These are phyloP conservation scores for Sturmia bella DNA, from an alignment of 2,888 invertebrate genomes.

Conservation along the genomic window DNA sequence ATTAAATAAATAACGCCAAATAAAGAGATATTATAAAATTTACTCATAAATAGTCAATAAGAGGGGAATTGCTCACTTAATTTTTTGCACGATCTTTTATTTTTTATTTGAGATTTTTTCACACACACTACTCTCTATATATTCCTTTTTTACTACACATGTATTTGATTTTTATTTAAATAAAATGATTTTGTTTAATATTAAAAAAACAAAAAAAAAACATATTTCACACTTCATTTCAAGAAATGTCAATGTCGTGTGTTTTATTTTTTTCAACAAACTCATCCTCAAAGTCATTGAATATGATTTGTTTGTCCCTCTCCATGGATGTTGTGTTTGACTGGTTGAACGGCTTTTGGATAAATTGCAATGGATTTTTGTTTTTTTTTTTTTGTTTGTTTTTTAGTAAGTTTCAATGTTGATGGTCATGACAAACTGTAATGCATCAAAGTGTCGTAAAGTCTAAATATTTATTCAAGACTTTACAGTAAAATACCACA, in stretches of 20 bases:
- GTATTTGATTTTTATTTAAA: no score
- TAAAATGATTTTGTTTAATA: not conserved
- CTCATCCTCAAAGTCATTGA: conserved; percentile 57
- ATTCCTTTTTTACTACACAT: no score
- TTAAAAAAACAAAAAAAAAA: no score
- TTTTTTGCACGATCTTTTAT: no score
- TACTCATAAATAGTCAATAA: no score
- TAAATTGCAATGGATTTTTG: conserved; percentile 10
- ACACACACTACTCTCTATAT: no score
- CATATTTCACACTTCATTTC: conserved; percentile 64
- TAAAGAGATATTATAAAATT: no score
- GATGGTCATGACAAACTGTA: conserved; percentile 61
- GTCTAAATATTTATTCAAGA: conserved; percentile 57
- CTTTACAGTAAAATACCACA: conserved; percentile 20
- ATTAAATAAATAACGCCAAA: no score
- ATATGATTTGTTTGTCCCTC: conserved; percentile 28
- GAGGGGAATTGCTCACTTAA: no score
- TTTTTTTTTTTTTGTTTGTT: not conserved
- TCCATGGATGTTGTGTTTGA: conserved; percentile 14
- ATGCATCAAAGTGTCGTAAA: conserved; percentile 67
- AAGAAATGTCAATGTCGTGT: conserved; percentile 62
- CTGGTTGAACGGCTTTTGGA: conserved; percentile 34
- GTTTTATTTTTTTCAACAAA: conserved; percentile 14
- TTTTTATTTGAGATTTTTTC: no score
- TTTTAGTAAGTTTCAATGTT: not conserved